A percentile compares a stretch with the other conserved stretches of the same genome.
Conservation (phyloP, 1,140 invertebrate genomes). For the Heterodera carotae region DNA sequence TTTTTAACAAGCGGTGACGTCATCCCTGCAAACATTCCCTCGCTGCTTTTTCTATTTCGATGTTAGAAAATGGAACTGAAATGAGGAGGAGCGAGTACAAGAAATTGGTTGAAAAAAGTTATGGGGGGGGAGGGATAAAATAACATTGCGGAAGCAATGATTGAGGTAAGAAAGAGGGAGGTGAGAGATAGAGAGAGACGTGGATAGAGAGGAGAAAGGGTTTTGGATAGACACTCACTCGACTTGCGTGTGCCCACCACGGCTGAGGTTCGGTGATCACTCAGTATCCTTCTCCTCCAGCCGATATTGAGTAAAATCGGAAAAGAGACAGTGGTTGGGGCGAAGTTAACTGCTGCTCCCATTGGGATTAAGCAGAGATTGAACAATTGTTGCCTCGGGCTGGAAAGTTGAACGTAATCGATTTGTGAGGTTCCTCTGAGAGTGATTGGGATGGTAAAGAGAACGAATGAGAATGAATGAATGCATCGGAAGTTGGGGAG, state of each 20-base stretch:
- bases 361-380: not conserved
- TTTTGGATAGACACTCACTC: not conserved
- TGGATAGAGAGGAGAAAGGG: not conserved
- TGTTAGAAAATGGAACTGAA: too few relatives aligned
- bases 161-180: not conserved
- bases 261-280: conserved; percentile 1
- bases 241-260: not conserved
- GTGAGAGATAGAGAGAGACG: not conserved
- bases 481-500: not conserved
- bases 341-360: not conserved
- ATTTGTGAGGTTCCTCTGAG: conserved; percentile 3
- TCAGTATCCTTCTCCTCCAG: not conserved
- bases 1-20: too few relatives aligned
- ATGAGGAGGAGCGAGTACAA: too few relatives aligned
- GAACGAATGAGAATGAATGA: conserved; percentile 11
- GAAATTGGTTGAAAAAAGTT: too few relatives aligned
- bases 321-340: not conserved
- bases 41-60: too few relatives aligned
- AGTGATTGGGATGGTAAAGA: conserved; percentile 9
- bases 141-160: not conserved
- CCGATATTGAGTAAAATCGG: not conserved
- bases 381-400: conserved; percentile 17
- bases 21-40: too few relatives aligned
- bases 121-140: not conserved
- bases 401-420: conserved; percentile 12